phyloP scores from a whole-genome alignment of 2,888 invertebrate species.

The Odontomyia ornata region DNA sequence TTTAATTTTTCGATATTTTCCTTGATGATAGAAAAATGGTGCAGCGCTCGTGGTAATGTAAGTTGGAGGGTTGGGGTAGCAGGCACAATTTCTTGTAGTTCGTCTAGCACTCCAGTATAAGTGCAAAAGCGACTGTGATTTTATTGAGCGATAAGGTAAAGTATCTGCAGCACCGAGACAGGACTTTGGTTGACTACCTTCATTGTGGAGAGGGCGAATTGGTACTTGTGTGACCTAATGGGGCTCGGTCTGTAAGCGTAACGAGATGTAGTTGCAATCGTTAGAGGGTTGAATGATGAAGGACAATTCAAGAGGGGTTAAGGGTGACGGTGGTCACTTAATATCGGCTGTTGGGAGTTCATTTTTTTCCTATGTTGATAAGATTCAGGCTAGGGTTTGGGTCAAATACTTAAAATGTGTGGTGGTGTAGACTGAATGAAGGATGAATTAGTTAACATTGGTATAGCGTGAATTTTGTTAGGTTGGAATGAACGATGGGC shows the following conservation, averaged over 20 bases:
- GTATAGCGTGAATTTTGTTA: too few species aligned
- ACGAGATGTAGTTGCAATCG: background rate
- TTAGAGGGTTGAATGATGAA: background rate
- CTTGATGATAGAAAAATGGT: constrained; percentile 17
- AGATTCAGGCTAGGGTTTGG: too few species aligned
- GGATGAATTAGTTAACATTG: too few species aligned
- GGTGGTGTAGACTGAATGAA: too few species aligned
- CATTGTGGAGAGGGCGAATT: background rate
- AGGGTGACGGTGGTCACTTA: constrained; percentile 1
- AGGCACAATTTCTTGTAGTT: background rate
- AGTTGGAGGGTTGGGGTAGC: background rate
- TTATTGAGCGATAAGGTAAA: constrained; percentile 3
- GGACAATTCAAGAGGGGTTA: background rate
- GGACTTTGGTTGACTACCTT: background rate
- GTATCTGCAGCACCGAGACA: constrained; percentile 14
- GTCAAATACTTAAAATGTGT: too few species aligned
- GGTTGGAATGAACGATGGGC: too few species aligned
- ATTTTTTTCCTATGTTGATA: too few species aligned
- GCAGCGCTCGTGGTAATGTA: background rate
- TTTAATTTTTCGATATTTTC: constrained; percentile 23
- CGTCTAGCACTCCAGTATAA: too few species aligned
- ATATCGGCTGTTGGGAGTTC: background rate
- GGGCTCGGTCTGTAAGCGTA: background rate
- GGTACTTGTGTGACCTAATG: background rate
- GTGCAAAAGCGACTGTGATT: background rate